Conservation (phyloP, 2,797 vertebrate species). For the Neomorphus geoffroyi region DNA sequence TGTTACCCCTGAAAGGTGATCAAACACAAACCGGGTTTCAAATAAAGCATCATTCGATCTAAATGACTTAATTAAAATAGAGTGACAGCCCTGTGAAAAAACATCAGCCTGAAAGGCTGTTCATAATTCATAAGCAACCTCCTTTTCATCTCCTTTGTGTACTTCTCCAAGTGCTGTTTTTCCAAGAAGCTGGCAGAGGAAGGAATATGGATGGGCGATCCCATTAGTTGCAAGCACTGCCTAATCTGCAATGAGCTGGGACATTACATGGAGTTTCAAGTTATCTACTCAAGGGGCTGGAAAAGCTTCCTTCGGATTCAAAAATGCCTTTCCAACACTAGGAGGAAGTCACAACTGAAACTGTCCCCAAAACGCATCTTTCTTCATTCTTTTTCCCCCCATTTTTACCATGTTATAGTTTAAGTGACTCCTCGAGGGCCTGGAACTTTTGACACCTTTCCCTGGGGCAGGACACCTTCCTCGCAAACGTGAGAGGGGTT, state of each 20-base stretch:
- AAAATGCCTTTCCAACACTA: neutral
- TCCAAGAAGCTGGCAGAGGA: conserved; percentile 1
- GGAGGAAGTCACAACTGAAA: neutral
- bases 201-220: neutral
- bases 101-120: conserved; percentile 45
- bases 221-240: neutral
- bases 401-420: neutral
- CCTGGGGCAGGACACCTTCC: neutral
- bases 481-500: accelerated
- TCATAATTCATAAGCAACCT: conserved; percentile 66
- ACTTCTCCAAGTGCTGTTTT: conserved; percentile 7
- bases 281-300: neutral
- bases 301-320: neutral
- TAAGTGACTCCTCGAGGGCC: neutral
- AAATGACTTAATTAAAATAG: conserved; percentile 40
- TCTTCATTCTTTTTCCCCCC: accelerated
- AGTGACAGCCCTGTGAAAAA: conserved; percentile 1
- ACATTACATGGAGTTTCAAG: neutral
- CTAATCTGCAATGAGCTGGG: neutral
- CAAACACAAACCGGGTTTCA: conserved; percentile 10
- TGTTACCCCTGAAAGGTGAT: conserved; percentile 47
- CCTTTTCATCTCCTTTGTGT: conserved; percentile 61
- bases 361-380: neutral
- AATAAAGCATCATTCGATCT: neutral
- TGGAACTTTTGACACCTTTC: neutral